Conservation (phyloP, 2,113 vertebrate genomes). For the Tetrax tetrax region DNA sequence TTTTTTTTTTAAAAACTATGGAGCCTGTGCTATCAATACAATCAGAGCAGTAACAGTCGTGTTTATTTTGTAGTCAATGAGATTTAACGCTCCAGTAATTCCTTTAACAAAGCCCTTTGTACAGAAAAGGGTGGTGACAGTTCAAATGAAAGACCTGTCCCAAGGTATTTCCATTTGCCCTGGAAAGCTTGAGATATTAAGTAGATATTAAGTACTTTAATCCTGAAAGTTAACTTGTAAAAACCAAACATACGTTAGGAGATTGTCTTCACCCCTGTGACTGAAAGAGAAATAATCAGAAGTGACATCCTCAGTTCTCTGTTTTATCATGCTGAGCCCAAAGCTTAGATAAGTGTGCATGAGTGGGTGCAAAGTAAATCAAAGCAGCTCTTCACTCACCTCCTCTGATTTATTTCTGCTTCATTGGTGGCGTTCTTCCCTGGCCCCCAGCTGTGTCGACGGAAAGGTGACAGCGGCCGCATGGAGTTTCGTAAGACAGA, state of each 20-base stretch:
- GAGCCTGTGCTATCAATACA: not conserved
- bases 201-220: not conserved
- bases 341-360: not conserved
- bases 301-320: not conserved
- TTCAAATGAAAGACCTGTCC: not conserved
- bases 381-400: constrained; percentile 75
- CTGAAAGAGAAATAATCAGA: not conserved
- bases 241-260: not conserved
- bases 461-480: constrained; percentile 89
- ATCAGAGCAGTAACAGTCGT: not conserved
- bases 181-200: not conserved
- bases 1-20: not conserved
- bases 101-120: not conserved
- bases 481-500: constrained; percentile 77
- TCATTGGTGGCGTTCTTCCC: constrained; percentile 87
- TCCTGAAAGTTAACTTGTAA: not conserved
- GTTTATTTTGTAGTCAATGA: not conserved
- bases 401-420: constrained; percentile 91
- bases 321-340: not conserved
- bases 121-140: not conserved
- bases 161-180: not conserved
- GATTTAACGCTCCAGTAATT: not conserved
- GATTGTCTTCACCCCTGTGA: not conserved
- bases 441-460: constrained; percentile 96
- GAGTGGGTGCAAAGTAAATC: not conserved